Conservation (phyloP, 2,113 vertebrate genomes). For the Ploceus nigricollis region DNA sequence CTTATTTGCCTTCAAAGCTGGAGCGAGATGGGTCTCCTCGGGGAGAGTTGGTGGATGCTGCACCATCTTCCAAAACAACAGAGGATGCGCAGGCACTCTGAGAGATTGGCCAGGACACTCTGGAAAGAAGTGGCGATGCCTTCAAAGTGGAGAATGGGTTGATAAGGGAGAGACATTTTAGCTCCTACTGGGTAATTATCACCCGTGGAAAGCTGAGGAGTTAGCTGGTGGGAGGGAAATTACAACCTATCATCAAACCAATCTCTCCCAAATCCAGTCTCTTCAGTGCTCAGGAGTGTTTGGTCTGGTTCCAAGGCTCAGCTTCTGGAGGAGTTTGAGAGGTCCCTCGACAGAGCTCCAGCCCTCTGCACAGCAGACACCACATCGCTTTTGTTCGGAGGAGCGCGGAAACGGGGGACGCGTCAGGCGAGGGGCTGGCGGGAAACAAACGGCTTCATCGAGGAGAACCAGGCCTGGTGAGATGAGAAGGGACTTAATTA, state of each 20-base stretch:
- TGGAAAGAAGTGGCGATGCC: background rate
- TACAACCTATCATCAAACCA: background rate
- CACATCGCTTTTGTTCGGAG: background rate
- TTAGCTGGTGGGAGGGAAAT: slow-evolving; percentile 18
- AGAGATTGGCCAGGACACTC: background rate
- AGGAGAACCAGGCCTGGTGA: background rate
- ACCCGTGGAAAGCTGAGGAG: background rate
- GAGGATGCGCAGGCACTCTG: accelerated
- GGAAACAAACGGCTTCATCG: background rate
- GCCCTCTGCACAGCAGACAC: background rate
- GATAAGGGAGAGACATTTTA: slow-evolving; percentile 12
- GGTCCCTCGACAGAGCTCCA: background rate
- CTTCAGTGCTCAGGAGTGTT: background rate
- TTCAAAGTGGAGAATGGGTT: background rate
- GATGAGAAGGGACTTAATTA: slow-evolving; percentile 45
- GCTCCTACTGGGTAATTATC: slow-evolving; percentile 24
- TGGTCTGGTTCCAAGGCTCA: slow-evolving; percentile 3
- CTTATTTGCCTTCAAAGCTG: background rate
- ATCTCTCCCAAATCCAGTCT: background rate
- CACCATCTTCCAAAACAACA: background rate
- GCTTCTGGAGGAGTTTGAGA: slow-evolving; percentile 19
- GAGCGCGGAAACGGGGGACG: accelerated
- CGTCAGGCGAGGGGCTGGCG: background rate
- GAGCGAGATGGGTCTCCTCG: accelerated
- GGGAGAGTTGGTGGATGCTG: background rate